Evolutionary conservation across 2,888 invertebrate species (phyloP), one percentile per base, ranked within the genome.

Genomic region (Cosmorhoe ocellata): DNA sequence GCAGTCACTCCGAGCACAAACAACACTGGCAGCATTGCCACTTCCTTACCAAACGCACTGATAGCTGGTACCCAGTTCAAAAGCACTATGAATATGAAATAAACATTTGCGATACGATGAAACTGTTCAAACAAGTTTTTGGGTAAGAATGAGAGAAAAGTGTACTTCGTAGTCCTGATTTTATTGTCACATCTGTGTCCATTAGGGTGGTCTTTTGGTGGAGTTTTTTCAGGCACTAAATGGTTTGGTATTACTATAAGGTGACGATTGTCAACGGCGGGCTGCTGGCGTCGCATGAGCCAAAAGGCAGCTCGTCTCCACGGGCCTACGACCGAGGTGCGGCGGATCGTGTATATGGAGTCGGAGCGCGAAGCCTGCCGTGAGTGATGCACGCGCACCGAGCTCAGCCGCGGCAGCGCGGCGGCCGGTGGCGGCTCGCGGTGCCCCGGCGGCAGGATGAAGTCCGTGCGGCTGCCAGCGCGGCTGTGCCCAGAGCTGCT

Each of bases 111-210:
- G 76, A 98, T 97, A 57, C 99, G 94, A 86, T 98, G 98, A 84
- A 99, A 98, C 90, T 99, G 99, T 90, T 99, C 98, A 83, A 98
- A 93, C 56, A 99, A 91, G 88, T 99, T 99, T 85, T 98, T 96
- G 50, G 99, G 98, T 75, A 99, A 89, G 89, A 99, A 99, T 66
- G 97, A 98, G 63, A 98, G 90, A 52, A 97, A 76, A 14, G 98
- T 98, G 84, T 99, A 99, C 88, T 99, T 98, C 44, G 98, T 98
- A 81, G 98, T 98, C 81, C 97, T 93, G 75, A 98, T 95, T 86
- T 95, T 93, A 81, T 98, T 98, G 75, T 94, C 92, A 66, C 95
- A 93, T 75, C 94, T 93, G 40, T 92, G 90, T n/a, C 95, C 95
- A 76, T 97, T 97, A 0, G 97, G 96, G 77, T 97, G 96, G 61